These are phyloP conservation scores for Zelleria hepariella DNA, from an alignment of 2,888 invertebrate species.

Conservation along the genomic window DNA sequence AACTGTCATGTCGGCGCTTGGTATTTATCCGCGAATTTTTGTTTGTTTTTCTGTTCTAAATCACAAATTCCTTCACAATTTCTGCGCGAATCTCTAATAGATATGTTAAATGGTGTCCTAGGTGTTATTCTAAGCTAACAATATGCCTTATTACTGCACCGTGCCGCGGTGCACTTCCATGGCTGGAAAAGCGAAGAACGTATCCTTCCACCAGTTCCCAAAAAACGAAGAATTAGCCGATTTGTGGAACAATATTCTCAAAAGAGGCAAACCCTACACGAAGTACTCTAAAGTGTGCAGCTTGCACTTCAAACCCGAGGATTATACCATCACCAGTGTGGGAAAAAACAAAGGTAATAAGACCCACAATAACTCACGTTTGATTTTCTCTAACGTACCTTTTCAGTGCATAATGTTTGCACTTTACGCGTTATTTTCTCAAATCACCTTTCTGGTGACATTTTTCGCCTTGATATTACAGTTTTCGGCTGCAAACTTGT, in stretches of 20 bases:
- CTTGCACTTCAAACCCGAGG: conserved; percentile 56
- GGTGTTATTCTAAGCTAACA: conserved; percentile 24
- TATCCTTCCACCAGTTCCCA: conserved; percentile 64
- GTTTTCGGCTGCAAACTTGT: not conserved
- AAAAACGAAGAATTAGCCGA: conserved; percentile 54
- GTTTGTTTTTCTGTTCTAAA: conserved; percentile 45
- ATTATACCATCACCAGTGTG: conserved; percentile 58
- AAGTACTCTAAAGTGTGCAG: conserved; percentile 69
- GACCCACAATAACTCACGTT: not conserved
- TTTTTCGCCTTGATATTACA: not conserved
- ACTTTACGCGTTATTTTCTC: not conserved
- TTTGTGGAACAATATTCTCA: conserved; percentile 59
- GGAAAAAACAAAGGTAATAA: conserved; percentile 60
- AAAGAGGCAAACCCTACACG: conserved; percentile 63
- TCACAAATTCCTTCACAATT: conserved; percentile 8
- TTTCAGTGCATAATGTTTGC: not conserved
- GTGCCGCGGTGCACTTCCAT: conserved; percentile 66
- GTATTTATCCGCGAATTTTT: conserved; percentile 57
- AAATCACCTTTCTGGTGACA: not conserved
- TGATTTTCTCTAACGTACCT: not conserved
- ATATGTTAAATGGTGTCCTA: conserved; percentile 35
- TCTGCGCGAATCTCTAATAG: conserved; percentile 16
- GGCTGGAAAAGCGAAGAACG: conserved; percentile 66
- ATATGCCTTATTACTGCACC: conserved; percentile 68
- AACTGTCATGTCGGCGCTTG: conserved; percentile 53